phyloP scores from a whole-genome alignment of 1,140 invertebrate genomes.

The Coelopa frigida region DNA sequence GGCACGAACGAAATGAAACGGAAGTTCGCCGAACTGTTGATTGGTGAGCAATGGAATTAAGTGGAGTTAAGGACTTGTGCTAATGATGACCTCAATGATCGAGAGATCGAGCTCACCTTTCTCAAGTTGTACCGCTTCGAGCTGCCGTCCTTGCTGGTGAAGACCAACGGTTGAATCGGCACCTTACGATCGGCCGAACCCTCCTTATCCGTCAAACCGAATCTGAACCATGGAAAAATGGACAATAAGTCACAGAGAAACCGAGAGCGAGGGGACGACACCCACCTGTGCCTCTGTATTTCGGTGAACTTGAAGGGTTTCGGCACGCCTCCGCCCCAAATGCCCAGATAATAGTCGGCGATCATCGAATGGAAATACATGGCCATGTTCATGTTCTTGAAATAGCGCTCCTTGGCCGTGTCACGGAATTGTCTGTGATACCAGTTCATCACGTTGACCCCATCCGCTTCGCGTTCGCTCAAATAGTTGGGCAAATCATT shows the following conservation, averaged over 20 bases:
- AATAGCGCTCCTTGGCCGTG: constrained; percentile 88
- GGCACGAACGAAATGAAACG: constrained; percentile 87
- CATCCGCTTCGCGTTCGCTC: constrained; percentile 92
- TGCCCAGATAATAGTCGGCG: constrained; percentile 95
- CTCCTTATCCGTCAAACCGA: constrained; percentile 81
- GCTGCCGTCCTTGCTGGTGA: constrained; percentile 78
- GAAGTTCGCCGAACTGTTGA: constrained; percentile 89
- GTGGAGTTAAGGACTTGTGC: too few species aligned
- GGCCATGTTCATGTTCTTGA: constrained; percentile 94
- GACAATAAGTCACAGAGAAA: neutral
- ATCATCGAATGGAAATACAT: constrained; percentile 96
- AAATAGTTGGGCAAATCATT: constrained; percentile 94
- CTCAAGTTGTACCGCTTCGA: constrained; percentile 79
- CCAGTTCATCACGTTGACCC: constrained; percentile 96
- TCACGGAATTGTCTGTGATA: constrained; percentile 95
- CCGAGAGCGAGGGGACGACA: too few species aligned
- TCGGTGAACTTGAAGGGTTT: constrained; percentile 97
- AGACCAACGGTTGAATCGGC: constrained; percentile 89
- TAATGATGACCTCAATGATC: too few species aligned
- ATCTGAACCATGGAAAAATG: constrained; percentile 50
- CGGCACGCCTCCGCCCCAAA: constrained; percentile 87
- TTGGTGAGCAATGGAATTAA: too few species aligned
- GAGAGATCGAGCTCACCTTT: constrained; percentile 64
- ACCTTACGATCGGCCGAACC: constrained; percentile 93
- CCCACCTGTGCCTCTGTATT: constrained; percentile 84